Conservation (phyloP, 2,113 vertebrate species). For the Chelonoidis abingdonii region DNA sequence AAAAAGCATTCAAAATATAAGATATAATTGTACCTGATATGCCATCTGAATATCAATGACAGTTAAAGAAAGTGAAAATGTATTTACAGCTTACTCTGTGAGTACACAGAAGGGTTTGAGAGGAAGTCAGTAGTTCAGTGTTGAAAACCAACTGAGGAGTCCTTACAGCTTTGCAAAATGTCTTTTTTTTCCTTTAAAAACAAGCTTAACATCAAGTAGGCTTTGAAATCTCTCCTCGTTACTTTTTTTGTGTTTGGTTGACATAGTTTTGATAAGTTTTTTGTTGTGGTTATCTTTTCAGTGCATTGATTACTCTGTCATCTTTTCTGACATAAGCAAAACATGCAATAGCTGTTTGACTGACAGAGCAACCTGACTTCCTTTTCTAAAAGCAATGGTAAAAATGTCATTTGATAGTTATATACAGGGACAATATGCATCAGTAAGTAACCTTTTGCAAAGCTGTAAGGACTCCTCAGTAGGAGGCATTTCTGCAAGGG, state of each 20-base stretch:
- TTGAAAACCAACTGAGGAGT: neutral
- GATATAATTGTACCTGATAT: neutral
- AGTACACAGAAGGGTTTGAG: neutral
- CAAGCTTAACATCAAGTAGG: neutral
- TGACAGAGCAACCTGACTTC: neutral
- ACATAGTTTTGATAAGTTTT: neutral
- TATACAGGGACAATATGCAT: neutral
- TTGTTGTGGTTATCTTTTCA: neutral
- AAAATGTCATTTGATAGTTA: neutral
- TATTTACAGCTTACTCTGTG: neutral
- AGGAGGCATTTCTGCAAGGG: neutral
- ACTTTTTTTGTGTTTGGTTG: neutral
- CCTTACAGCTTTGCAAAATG: neutral
- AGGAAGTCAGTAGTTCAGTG: neutral
- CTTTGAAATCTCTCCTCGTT: neutral
- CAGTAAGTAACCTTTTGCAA: neutral
- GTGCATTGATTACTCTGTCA: neutral
- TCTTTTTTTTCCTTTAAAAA: neutral
- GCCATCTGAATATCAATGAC: fast-evolving
- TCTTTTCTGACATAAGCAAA: neutral
- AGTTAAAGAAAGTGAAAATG: neutral
- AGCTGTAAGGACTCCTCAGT: neutral
- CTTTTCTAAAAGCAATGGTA: neutral
- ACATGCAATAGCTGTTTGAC: neutral
- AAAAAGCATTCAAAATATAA: neutral